A percentile compares a stretch with the other conserved stretches of the same genome.
These are phyloP conservation scores for Platichthys stellatus DNA, from an alignment of 2,113 vertebrate species.

Conservation along the genomic window DNA sequence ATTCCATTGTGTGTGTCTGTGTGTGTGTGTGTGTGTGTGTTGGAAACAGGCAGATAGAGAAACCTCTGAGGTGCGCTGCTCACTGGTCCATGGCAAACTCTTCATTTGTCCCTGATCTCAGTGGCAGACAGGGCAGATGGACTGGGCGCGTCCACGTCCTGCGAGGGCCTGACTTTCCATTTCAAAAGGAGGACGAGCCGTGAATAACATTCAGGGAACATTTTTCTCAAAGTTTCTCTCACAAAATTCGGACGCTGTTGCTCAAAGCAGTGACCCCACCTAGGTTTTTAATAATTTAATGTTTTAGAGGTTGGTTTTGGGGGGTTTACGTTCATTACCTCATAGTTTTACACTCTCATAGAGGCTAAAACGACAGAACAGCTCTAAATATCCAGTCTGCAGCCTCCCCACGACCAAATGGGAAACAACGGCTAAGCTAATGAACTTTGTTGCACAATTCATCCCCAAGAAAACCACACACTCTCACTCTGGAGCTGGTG, in stretches of 20 bases:
- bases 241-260: too few species aligned
- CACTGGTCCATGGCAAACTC: constrained; percentile 48
- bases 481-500: background rate
- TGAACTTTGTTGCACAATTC: too few species aligned
- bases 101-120: constrained; percentile 57
- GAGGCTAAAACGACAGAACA: too few species aligned
- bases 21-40: constrained; percentile 9
- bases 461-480: background rate
- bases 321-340: too few species aligned
- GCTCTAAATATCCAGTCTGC: too few species aligned
- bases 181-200: too few species aligned
- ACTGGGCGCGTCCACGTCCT: background rate
- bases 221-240: background rate
- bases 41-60: background rate
- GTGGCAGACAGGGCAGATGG: constrained; percentile 19
- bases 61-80: constrained; percentile 47
- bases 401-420: too few species aligned
- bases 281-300: too few species aligned
- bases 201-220: background rate
- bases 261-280: too few species aligned
- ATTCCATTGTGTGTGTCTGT: background rate
- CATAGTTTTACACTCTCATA: too few species aligned
- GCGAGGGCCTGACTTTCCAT: background rate
- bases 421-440: too few species aligned
- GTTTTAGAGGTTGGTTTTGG: too few species aligned